Conservation (phyloP, 2,888 invertebrate genomes). For the Apocheima hispidaria region DNA sequence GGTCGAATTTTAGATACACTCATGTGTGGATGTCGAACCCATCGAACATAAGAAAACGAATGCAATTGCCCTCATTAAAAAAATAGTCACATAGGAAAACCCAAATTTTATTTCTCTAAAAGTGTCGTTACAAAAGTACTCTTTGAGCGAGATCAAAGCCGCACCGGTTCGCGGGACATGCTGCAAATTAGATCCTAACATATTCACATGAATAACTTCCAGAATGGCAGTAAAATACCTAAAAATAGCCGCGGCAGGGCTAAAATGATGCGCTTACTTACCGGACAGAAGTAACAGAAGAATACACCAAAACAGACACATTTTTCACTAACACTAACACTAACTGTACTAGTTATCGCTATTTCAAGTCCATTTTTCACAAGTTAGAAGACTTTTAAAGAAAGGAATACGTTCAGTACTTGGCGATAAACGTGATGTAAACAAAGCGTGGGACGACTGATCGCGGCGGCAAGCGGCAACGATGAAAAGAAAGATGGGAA, state of each 20-base stretch:
- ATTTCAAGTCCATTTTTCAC: conserved; percentile 56
- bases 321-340: conserved; percentile 59
- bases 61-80: too few species aligned
- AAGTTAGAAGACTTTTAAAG: conserved; percentile 55
- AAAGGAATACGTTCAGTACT: conserved; percentile 56
- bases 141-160: conserved; percentile 51
- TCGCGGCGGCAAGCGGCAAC: conserved; percentile 52
- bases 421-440: conserved; percentile 56
- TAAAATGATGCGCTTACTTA: conserved; percentile 79
- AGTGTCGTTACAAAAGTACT: conserved; percentile 12
- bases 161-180: conserved; percentile 49
- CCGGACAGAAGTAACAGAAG: conserved; percentile 74
- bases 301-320: conserved; percentile 68
- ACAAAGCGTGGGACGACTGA: conserved; percentile 53
- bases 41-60: too few species aligned
- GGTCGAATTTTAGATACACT: too few species aligned
- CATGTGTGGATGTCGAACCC: too few species aligned
- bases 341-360: conserved; percentile 36
- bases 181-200: conserved; percentile 53
- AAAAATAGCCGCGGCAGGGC: conserved; percentile 50
- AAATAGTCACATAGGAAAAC: too few species aligned
- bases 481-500: conserved; percentile 50
- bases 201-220: conserved; percentile 69
- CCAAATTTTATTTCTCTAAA: too few species aligned
- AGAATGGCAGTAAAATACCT: conserved; percentile 65